These are phyloP conservation scores for Hippasteria phrygiana DNA, from an alignment of 53 echinoderm and acorn worm genomes.

Conservation along the genomic window DNA sequence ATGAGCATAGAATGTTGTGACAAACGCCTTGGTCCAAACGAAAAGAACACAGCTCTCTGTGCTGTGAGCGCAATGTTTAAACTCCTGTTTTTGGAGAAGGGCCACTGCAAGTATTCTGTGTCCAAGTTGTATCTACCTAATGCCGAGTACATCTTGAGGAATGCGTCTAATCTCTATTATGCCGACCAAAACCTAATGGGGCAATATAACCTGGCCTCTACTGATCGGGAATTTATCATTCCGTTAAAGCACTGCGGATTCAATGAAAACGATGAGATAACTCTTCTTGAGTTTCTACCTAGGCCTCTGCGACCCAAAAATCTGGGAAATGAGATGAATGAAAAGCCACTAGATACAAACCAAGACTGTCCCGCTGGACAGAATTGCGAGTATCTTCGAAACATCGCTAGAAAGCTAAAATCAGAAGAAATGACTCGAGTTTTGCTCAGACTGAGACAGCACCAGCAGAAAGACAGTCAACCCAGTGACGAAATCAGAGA, in stretches of 20 bases:
- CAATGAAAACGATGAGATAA: background rate
- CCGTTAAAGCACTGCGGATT: constrained; percentile 54
- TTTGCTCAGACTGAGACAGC: constrained; percentile 33
- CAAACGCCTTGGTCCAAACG: constrained; percentile 37
- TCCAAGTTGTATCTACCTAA: constrained; percentile 41
- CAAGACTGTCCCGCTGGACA: constrained; percentile 42
- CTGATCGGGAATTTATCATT: constrained; percentile 49
- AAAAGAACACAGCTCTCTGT: background rate
- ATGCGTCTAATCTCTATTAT: constrained; percentile 26
- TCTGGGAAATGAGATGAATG: constrained; percentile 51
- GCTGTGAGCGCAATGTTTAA: constrained; percentile 43
- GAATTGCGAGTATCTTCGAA: constrained; percentile 32
- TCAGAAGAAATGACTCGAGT: constrained; percentile 67
- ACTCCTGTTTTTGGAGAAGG: background rate
- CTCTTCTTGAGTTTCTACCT: constrained; percentile 52
- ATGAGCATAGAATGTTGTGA: constrained; percentile 23
- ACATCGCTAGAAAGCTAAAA: constrained; percentile 28
- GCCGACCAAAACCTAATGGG: constrained; percentile 37
- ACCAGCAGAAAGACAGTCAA: constrained; percentile 19
- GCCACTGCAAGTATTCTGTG: constrained; percentile 4
- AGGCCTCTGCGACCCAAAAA: constrained; percentile 43
- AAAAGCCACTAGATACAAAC: constrained; percentile 24
- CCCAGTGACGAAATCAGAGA: background rate
- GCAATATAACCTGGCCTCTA: constrained; percentile 12
- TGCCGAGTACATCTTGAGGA: background rate